Conservation (phyloP, 2,888 invertebrate species). For the Leptinotarsa haldemani region DNA sequence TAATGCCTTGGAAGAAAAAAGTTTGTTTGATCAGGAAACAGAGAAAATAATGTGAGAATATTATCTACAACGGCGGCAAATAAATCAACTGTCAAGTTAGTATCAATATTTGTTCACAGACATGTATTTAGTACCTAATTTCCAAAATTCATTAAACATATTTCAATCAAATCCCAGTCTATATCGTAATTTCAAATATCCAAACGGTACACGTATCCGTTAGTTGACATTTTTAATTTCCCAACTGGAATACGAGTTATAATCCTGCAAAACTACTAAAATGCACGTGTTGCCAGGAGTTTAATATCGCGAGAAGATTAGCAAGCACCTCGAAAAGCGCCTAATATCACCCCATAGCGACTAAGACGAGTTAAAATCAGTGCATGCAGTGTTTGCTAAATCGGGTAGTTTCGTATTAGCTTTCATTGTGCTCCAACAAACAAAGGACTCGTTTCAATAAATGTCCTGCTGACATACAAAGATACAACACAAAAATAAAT, state of each 20-base stretch:
- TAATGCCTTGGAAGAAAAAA: too few species aligned
- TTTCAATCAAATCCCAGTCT: neutral
- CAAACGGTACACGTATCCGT: neutral
- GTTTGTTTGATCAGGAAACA: too few species aligned
- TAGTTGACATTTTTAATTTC: conserved; percentile 1
- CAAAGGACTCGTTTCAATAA: neutral
- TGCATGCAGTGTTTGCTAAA: conserved; percentile 3
- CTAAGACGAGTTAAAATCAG: neutral
- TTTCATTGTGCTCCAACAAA: neutral
- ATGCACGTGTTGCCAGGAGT: conserved; percentile 31
- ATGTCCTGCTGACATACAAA: neutral
- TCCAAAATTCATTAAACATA: neutral
- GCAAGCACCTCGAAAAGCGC: conserved; percentile 21
- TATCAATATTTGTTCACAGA: too few species aligned
- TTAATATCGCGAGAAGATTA: conserved; percentile 35
- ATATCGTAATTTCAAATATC: neutral
- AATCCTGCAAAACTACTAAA: conserved; percentile 29
- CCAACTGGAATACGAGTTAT: conserved; percentile 15
- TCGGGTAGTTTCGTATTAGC: neutral
- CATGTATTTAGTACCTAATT: too few species aligned
- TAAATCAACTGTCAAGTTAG: too few species aligned
- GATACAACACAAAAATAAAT: too few species aligned
- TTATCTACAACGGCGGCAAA: too few species aligned
- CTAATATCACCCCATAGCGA: conserved; percentile 5
- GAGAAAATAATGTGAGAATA: too few species aligned